These are phyloP conservation scores for Enteromius trimaculatus DNA, from an alignment of 2,797 vertebrate species.

Conservation along the genomic window DNA sequence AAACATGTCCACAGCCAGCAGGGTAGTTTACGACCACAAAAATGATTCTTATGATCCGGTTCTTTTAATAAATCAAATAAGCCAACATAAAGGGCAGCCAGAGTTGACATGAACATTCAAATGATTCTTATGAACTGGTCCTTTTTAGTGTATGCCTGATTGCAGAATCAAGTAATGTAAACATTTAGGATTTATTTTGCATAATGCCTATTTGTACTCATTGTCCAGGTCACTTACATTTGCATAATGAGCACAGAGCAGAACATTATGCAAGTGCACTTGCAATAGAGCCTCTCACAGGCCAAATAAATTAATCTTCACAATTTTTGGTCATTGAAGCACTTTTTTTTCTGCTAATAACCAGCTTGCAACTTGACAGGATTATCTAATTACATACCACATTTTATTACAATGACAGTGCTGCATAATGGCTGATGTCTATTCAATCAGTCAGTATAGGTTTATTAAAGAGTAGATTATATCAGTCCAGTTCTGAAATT, in stretches of 20 bases:
- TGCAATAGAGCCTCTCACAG: neutral
- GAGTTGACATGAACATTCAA: neutral
- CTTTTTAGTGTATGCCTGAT: neutral
- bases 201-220: neutral
- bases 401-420: neutral
- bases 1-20: neutral
- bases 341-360: neutral
- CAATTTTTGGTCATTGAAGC: neutral
- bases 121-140: neutral
- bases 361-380: neutral
- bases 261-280: neutral
- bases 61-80: neutral
- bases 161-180: neutral
- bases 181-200: neutral
- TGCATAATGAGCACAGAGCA: neutral
- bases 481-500: neutral
- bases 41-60: neutral
- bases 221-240: neutral
- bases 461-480: constrained; percentile 6
- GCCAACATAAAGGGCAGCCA: neutral
- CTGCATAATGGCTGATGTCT: neutral
- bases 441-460: neutral
- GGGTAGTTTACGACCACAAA: too few relatives aligned
- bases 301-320: neutral
- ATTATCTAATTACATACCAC: neutral